Evolutionary conservation across 2,888 invertebrate species (phyloP).

Genomic region (Parnassius orleans): DNA sequence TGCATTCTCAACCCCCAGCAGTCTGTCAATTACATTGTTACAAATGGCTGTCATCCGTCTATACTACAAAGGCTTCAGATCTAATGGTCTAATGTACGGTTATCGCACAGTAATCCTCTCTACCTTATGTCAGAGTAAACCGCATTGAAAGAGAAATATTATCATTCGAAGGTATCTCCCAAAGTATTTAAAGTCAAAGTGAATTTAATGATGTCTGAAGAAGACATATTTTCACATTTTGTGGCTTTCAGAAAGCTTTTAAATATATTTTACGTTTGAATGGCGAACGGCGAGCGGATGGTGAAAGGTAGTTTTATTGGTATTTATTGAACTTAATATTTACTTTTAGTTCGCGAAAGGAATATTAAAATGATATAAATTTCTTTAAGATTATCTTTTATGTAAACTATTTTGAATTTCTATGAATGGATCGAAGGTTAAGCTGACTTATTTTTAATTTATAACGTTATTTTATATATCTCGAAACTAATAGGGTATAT

Average conservation of each 20-base stretch:
- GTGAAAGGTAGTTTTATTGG: constrained; percentile 38
- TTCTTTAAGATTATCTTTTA: no score
- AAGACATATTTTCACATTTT: constrained; percentile 39
- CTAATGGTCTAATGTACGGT: constrained; percentile 70
- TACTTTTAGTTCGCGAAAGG: constrained; percentile 13
- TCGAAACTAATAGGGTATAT: no score
- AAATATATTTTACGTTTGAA: constrained; percentile 45
- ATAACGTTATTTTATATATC: no score
- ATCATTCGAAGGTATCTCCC: constrained; percentile 24
- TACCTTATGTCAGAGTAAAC: constrained; percentile 13
- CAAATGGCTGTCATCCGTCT: constrained; percentile 65
- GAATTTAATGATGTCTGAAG: constrained; percentile 45
- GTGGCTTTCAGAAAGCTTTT: constrained; percentile 52
- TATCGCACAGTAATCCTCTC: constrained; percentile 61
- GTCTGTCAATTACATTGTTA: constrained; percentile 35
- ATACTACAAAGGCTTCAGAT: constrained; percentile 56
- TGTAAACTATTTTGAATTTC: no score
- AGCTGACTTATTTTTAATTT: no score
- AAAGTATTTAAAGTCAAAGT: constrained; percentile 39
- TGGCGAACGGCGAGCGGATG: constrained; percentile 38
- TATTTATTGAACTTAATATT: constrained; percentile 27
- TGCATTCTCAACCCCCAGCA: constrained; percentile 7
- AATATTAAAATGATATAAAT: constrained; percentile 5
- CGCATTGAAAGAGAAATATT: constrained; percentile 21
- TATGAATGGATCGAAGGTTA: no score